Percentiles rank a stretch among this genome's conserved stretches.
Evolutionary conservation across 2,797 vertebrate genomes (phyloP).

Genomic region (Poecilia gillii): DNA sequence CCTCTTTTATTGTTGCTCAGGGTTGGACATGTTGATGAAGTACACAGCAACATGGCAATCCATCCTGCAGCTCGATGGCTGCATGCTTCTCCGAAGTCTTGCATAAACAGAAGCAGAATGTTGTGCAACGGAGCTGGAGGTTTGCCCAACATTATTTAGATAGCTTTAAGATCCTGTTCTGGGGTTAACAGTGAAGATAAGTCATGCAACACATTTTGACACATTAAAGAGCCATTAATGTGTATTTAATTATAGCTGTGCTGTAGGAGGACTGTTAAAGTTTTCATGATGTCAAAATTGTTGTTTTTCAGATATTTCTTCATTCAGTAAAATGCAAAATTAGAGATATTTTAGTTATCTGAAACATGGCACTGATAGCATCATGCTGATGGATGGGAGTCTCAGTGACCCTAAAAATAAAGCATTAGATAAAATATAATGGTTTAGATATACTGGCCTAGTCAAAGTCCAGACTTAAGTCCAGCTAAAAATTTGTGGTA

Average conservation of each 20-base stretch:
- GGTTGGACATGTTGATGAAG: slow-evolving; percentile 41
- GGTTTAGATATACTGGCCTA: background rate
- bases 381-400: background rate
- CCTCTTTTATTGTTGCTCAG: slow-evolving; percentile 28
- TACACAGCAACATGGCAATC: slow-evolving; percentile 19
- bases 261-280: background rate
- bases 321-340: background rate
- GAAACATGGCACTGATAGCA: background rate
- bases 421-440: background rate
- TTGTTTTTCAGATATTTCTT: background rate
- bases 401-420: background rate
- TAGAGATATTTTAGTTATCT: background rate
- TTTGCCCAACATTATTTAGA: slow-evolving; percentile 9
- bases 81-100: slow-evolving; percentile 21
- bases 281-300: background rate
- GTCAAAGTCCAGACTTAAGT: background rate
- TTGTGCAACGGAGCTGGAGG: slow-evolving; percentile 10
- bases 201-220: background rate
- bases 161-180: slow-evolving; percentile 7
- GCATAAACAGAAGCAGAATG: slow-evolving; percentile 23
- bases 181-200: background rate
- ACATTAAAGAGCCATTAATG: background rate
- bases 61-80: slow-evolving; percentile 18
- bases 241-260: background rate
- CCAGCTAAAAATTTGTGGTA: background rate